A percentile compares a stretch with the other conserved stretches of the same genome.
These are phyloP conservation scores for Nebria brevicollis DNA, from an alignment of 2,888 invertebrate genomes.

Conservation along the genomic window DNA sequence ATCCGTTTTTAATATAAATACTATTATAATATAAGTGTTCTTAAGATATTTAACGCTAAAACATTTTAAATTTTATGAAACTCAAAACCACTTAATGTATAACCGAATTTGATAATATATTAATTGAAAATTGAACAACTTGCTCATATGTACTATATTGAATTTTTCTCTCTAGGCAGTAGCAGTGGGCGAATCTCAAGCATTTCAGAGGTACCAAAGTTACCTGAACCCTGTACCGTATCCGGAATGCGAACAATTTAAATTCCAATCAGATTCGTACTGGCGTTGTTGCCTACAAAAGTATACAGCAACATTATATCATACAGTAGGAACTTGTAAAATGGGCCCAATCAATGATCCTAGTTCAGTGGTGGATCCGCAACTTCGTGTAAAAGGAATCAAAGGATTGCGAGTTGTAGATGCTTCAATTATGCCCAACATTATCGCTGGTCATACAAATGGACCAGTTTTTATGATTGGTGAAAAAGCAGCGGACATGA, in stretches of 20 bases:
- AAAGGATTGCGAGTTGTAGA: conserved; percentile 67
- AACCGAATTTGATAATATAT: background rate
- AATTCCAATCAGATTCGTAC: conserved; percentile 74
- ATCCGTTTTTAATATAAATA: background rate
- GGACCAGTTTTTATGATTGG: conserved; percentile 69
- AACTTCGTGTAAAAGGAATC: conserved; percentile 66
- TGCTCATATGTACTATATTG: background rate
- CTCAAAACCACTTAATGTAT: background rate
- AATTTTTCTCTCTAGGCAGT: conserved; percentile 63
- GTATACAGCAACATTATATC: conserved; percentile 77
- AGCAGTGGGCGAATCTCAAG: conserved; percentile 64
- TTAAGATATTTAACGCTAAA: background rate
- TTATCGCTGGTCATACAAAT: conserved; percentile 68
- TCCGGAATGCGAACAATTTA: conserved; percentile 72
- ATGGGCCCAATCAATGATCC: conserved; percentile 62
- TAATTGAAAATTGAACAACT: background rate
- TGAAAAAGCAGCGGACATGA: conserved; percentile 69
- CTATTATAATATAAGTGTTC: too few relatives aligned
- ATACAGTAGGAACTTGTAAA: conserved; percentile 69
- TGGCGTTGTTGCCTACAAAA: conserved; percentile 80
- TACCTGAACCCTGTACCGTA: conserved; percentile 68
- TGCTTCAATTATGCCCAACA: conserved; percentile 68
- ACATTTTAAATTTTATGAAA: background rate
- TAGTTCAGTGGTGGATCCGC: conserved; percentile 64
- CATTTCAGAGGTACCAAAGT: conserved; percentile 67